Percentiles rank a stretch among this genome's conserved stretches.
Conservation (phyloP, 2,797 vertebrate genomes). For the Streptopelia turtur region DNA sequence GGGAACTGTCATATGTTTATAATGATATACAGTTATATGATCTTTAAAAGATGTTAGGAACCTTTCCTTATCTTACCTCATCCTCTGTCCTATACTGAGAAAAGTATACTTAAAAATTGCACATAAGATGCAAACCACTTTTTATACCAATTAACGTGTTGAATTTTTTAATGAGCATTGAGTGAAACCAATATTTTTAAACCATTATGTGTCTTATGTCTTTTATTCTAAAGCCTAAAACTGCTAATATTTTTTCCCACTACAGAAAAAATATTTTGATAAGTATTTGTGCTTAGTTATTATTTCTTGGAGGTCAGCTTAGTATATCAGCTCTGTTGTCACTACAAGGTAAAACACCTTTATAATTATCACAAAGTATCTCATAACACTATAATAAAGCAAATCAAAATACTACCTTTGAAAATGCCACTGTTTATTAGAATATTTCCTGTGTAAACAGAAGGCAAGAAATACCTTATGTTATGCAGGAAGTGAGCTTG, state of each 20-base stretch:
- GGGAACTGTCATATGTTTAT: neutral
- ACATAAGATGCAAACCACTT: neutral
- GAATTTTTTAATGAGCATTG: neutral
- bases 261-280: neutral
- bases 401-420: neutral
- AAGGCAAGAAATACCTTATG: neutral
- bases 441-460: neutral
- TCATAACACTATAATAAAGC: neutral
- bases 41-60: neutral
- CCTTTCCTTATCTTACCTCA: neutral
- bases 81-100: neutral
- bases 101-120: neutral
- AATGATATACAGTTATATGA: neutral
- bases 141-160: neutral
- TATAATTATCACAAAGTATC: neutral
- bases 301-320: neutral
- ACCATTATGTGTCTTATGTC: neutral
- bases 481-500: neutral
- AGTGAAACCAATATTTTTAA: neutral
- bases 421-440: neutral
- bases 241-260: neutral
- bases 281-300: neutral
- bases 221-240: neutral
- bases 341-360: neutral
- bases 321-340: neutral